These are phyloP conservation scores for pig (Sus scrofa) DNA, from an alignment of 2,113 vertebrate genomes.

Conservation along the genomic window DNA sequence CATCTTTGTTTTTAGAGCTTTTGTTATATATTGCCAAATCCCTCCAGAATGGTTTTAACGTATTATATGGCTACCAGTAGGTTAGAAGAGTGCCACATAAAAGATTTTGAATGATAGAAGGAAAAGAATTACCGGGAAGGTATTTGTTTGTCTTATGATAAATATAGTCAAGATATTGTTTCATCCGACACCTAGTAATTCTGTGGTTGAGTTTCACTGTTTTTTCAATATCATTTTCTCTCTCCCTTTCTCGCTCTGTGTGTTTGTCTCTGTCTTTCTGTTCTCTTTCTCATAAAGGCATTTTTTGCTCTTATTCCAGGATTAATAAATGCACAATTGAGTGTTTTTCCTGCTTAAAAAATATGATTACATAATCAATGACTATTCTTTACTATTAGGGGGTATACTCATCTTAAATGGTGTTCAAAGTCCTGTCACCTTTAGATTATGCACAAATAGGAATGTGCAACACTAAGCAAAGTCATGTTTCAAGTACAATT, in stretches of 20 bases:
- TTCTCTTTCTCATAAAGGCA: background rate
- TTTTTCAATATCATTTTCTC: background rate
- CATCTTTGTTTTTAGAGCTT: background rate
- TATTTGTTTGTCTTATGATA: background rate
- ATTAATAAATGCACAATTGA: background rate
- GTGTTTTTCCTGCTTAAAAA: constrained; percentile 29
- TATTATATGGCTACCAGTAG: background rate
- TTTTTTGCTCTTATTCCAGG: background rate
- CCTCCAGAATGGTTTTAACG: background rate
- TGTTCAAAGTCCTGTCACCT: background rate
- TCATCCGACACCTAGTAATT: background rate
- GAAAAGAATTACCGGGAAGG: background rate
- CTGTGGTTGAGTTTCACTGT: background rate
- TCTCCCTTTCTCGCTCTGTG: background rate
- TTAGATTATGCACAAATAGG: background rate
- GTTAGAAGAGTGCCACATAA: background rate
- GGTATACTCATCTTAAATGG: background rate
- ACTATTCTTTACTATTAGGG: background rate
- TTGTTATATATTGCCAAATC: background rate
- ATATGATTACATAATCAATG: background rate
- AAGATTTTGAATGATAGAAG: background rate
- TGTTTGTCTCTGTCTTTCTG: background rate
- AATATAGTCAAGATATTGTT: background rate
- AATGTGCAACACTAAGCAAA: background rate
- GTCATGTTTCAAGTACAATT: background rate